A percentile compares a stretch with the other conserved stretches of the same genome.
Conservation (phyloP, 1,140 invertebrate genomes). For the Bombus soroeensis region DNA sequence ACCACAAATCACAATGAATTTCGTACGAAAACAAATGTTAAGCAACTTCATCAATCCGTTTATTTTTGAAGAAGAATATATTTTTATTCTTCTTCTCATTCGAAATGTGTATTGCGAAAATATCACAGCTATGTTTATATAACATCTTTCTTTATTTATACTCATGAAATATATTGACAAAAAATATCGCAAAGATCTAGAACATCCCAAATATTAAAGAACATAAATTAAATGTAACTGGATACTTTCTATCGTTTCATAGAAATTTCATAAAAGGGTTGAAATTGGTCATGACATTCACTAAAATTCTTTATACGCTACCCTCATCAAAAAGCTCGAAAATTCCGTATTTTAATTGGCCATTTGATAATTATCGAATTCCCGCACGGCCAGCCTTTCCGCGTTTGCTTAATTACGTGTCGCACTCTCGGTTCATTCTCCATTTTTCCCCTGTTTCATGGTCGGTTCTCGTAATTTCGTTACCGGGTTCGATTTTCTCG, state of each 20-base stretch:
- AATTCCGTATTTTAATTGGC: conserved; percentile 31
- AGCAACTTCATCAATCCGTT: too few relatives aligned
- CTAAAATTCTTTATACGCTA: background rate
- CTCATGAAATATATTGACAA: background rate
- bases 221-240: too few relatives aligned
- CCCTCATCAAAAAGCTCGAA: background rate
- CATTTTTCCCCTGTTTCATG: conserved; percentile 41
- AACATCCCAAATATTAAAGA: background rate
- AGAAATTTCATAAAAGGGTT: too few relatives aligned
- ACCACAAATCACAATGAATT: too few relatives aligned
- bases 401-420: conserved; percentile 19
- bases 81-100: too few relatives aligned
- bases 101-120: too few relatives aligned
- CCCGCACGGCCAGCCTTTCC: conserved; percentile 3
- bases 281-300: background rate
- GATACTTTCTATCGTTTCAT: too few relatives aligned
- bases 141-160: background rate
- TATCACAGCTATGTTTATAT: background rate
- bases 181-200: background rate
- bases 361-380: conserved; percentile 33
- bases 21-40: too few relatives aligned
- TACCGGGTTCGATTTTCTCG: conserved; percentile 14
- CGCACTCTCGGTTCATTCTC: conserved; percentile 7
- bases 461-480: conserved; percentile 54
- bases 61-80: too few relatives aligned